Base-by-base conservation (phyloP, 1,140 invertebrate genomes). In the Saccostrea glomerata region DNA sequence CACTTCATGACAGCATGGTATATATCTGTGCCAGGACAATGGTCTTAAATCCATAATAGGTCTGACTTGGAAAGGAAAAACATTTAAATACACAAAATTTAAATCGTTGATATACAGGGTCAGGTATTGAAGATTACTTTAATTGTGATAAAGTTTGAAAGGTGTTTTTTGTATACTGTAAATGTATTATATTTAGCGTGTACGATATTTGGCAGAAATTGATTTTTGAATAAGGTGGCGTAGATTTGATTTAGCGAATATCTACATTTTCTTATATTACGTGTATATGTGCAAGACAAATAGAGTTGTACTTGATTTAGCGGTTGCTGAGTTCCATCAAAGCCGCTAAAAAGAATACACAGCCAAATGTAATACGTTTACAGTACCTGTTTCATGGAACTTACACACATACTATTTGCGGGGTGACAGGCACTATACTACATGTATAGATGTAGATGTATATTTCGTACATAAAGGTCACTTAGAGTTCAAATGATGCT, bases 41-140 rank as follows among this genome's bases (percentile, higher is more conserved):
- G 58, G 12, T 77, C 25, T 30, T 77, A 77, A 77, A 77, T 77
- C 70, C 70, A 36, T 66, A 66, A 66, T 66, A 66, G 70, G 13
- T 77, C 25, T 36, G 70, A 77, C 70, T 77, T 77, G 25, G 25
- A 77, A 77, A 36, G 23, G 30, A 77, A 77, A 77, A 77, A 77
- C 70, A 77, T 77, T 77, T 77, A 77, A 77, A 77, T 77, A 77
- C 70, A 77, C 23, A 77, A 77, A 25, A 77, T 25, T 77, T 77
- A 30, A 73, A 30, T 47, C 30, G 12, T 36, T 40, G 70, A 25
- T 36, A 30, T 77, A 36, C 25, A 77, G 15, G 70, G 70, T 77
- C 70, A 77, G 70, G 15, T 15, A 30, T 5, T 30, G 23, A 77
- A 30, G 70, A 77, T 30, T 15, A 15, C 15, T 77, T n/a, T n/a